phyloP scores from a whole-genome alignment of 2,113 vertebrate genomes.

The Globicephala melas region DNA sequence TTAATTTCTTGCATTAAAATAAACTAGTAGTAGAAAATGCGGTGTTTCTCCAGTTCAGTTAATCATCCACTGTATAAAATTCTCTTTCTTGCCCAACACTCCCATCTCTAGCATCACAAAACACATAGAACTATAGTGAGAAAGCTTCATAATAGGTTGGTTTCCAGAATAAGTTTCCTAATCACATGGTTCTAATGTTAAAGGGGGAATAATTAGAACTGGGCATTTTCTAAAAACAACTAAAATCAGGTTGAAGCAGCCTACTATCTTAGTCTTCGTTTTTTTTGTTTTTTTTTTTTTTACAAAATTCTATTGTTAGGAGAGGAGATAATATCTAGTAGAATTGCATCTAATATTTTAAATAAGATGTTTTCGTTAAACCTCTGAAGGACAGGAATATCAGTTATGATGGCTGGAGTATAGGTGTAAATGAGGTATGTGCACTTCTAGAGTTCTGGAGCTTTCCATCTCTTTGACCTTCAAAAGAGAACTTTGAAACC shows the following conservation, averaged over 20 bases:
- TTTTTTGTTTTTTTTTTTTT: not conserved
- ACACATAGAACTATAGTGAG: not conserved
- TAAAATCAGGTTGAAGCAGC: not conserved
- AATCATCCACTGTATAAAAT: not conserved
- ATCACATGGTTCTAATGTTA: not conserved
- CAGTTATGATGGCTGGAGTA: not conserved
- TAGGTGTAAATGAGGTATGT: not conserved
- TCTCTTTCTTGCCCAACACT: not conserved
- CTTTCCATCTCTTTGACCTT: conserved; percentile 22
- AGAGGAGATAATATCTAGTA: not conserved
- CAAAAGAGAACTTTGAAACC: not conserved
- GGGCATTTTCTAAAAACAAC: not conserved
- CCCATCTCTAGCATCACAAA: not conserved
- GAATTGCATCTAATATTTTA: not conserved
- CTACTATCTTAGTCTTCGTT: not conserved
- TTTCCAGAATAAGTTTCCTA: not conserved
- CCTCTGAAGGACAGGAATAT: not conserved
- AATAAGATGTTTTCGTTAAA: not conserved
- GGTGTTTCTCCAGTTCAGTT: not conserved
- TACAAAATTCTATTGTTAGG: not conserved
- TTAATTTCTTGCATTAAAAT: not conserved
- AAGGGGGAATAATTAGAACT: not conserved
- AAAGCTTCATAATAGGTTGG: not conserved
- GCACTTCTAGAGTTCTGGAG: not conserved
- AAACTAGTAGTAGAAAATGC: not conserved